phyloP scores from a whole-genome alignment of 2,113 vertebrate genomes.

The Calypte anna region DNA sequence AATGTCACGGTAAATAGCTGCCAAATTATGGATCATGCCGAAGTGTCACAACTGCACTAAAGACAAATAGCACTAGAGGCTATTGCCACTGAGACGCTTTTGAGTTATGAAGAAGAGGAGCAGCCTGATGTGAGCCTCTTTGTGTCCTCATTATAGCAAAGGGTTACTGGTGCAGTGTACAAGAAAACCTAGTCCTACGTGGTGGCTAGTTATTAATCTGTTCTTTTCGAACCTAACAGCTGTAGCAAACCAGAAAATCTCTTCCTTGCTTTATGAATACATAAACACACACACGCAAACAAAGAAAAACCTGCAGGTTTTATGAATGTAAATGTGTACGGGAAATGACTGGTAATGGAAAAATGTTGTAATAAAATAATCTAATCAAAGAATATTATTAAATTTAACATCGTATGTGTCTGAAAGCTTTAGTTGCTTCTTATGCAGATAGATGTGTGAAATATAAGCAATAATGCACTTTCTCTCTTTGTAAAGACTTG shows the following conservation, averaged over 20 bases:
- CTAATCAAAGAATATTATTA: slow-evolving; percentile 75
- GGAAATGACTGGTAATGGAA: slow-evolving; percentile 76
- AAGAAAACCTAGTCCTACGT: slow-evolving; percentile 50
- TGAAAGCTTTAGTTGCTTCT: slow-evolving; percentile 73
- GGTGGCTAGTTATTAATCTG: slow-evolving; percentile 74
- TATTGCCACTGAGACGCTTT: slow-evolving; percentile 77
- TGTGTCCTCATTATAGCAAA: slow-evolving; percentile 81
- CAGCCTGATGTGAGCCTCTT: slow-evolving; percentile 77
- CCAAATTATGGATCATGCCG: slow-evolving; percentile 87
- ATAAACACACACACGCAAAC: slow-evolving; percentile 23
- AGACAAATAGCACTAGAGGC: slow-evolving; percentile 85
- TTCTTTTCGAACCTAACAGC: slow-evolving; percentile 64
- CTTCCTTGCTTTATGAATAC: slow-evolving; percentile 36
- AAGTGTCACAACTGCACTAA: slow-evolving; percentile 85
- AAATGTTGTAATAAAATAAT: slow-evolving; percentile 71
- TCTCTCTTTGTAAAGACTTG: slow-evolving; percentile 74
- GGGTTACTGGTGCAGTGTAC: slow-evolving; percentile 71
- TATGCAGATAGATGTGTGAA: slow-evolving; percentile 77
- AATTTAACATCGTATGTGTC: slow-evolving; percentile 67
- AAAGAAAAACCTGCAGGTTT: slow-evolving; percentile 63
- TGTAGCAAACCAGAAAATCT: slow-evolving; percentile 52
- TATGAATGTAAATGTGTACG: slow-evolving; percentile 60
- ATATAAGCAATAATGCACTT: slow-evolving; percentile 70
- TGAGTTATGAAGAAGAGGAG: slow-evolving; percentile 84
- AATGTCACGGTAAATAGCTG: slow-evolving; percentile 89